phyloP scores from a whole-genome alignment of 92 coral and sea anemone species.

The Palythoa heliodiscus region DNA sequence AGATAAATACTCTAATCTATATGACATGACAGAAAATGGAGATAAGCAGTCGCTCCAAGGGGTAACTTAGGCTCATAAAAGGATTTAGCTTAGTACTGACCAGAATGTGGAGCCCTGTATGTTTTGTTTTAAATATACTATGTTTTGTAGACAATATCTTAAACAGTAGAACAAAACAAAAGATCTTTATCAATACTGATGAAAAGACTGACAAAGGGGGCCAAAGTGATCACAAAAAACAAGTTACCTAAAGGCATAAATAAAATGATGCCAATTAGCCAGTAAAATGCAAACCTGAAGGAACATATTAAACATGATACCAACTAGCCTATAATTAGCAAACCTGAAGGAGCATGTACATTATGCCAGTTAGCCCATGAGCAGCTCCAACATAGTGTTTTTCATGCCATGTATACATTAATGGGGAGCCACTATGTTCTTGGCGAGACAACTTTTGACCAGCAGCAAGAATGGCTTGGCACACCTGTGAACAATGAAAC shows the following conservation, averaged over 20 bases:
- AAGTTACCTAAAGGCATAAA: background rate
- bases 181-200: background rate
- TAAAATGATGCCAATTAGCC: background rate
- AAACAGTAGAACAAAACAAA: too few relatives aligned
- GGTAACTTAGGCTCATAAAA: too few relatives aligned
- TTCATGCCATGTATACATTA: conserved; percentile 97
- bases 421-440: conserved; percentile 74
- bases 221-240: background rate
- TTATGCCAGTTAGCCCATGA: conserved; percentile 93
- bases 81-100: too few relatives aligned
- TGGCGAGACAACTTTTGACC: conserved; percentile 80
- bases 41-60: too few relatives aligned
- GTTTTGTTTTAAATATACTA: too few relatives aligned
- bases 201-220: background rate
- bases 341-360: conserved; percentile 89
- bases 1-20: too few relatives aligned
- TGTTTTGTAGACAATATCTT: too few relatives aligned
- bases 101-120: too few relatives aligned
- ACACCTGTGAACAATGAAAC: conserved; percentile 55
- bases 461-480: conserved; percentile 73
- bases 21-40: too few relatives aligned
- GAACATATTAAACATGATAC: background rate
- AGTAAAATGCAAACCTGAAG: background rate
- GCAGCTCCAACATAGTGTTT: conserved; percentile 99
- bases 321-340: background rate